A percentile compares a stretch with the other conserved stretches of the same genome.
Evolutionary conservation across 2,113 vertebrate genomes (phyloP).

Genomic region (Phaetusa simplex): DNA sequence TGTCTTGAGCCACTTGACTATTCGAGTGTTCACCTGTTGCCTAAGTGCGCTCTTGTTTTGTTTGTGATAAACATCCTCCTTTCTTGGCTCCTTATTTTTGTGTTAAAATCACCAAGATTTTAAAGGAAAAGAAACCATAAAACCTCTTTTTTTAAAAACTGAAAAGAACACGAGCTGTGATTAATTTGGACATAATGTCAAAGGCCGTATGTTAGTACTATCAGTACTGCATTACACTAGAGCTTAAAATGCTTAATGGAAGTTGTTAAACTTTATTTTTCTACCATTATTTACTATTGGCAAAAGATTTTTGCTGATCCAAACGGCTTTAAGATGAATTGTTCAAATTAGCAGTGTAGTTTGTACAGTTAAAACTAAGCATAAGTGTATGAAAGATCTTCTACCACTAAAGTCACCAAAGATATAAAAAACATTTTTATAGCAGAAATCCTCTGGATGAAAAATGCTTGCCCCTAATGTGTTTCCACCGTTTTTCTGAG

Average conservation of each 20-base stretch:
- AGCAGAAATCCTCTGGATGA: neutral
- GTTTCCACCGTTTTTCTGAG: neutral
- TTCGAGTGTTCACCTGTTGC: neutral
- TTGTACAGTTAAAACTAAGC: neutral
- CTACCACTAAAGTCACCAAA: neutral
- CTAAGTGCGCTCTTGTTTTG: neutral
- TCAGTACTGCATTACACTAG: neutral
- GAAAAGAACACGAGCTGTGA: neutral
- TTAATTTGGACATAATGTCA: neutral
- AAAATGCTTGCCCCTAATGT: neutral
- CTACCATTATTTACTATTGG: neutral
- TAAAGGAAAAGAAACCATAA: neutral
- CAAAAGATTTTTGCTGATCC: conserved; percentile 44
- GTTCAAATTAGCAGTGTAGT: neutral
- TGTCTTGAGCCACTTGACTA: neutral
- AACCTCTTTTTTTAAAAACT: neutral
- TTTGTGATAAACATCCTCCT: neutral
- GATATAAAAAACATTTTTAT: neutral
- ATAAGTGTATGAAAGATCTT: neutral
- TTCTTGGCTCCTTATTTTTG: neutral
- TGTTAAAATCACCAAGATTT: neutral
- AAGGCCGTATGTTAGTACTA: conserved; percentile 24
- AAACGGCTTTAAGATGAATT: conserved; percentile 17
- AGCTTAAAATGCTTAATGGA: conserved; percentile 43
- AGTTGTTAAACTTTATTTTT: conserved; percentile 29